These are phyloP conservation scores for Drosophila silvestris DNA, from an alignment of 2,888 invertebrate genomes.

Conservation along the genomic window DNA sequence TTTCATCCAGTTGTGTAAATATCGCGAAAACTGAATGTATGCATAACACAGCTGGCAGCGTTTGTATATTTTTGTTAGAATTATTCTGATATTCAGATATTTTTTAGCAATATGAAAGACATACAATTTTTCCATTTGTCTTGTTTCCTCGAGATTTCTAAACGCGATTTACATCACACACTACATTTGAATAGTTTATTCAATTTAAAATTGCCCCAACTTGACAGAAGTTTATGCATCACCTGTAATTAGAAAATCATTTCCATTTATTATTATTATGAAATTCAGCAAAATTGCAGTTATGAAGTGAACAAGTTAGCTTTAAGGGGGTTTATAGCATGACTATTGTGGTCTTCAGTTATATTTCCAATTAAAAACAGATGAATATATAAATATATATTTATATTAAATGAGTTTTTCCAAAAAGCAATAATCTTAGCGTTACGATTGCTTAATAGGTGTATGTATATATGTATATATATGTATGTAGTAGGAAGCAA, in stretches of 20 bases:
- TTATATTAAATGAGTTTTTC: conserved; percentile 3
- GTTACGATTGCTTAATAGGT: background rate
- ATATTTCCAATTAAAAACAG: background rate
- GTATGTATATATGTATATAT: background rate
- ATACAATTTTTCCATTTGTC: too few relatives aligned
- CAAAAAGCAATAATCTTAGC: conserved; percentile 35
- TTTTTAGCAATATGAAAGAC: background rate
- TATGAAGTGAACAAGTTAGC: background rate
- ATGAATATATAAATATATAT: background rate
- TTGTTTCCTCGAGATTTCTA: background rate
- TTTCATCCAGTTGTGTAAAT: background rate
- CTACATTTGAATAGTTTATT: background rate
- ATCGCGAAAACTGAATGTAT: background rate
- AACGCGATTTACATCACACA: background rate
- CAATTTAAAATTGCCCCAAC: background rate
- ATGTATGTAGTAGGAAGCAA: conserved; percentile 25
- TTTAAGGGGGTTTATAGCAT: background rate
- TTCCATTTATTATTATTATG: background rate
- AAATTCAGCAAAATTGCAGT: background rate
- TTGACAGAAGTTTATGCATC: background rate
- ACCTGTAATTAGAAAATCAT: background rate
- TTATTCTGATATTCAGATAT: background rate
- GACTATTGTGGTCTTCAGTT: background rate
- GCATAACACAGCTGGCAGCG: background rate
- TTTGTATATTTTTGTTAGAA: background rate